Conservation (phyloP, 1,140 invertebrate species). For the Trialeurodes vaporariorum region DNA sequence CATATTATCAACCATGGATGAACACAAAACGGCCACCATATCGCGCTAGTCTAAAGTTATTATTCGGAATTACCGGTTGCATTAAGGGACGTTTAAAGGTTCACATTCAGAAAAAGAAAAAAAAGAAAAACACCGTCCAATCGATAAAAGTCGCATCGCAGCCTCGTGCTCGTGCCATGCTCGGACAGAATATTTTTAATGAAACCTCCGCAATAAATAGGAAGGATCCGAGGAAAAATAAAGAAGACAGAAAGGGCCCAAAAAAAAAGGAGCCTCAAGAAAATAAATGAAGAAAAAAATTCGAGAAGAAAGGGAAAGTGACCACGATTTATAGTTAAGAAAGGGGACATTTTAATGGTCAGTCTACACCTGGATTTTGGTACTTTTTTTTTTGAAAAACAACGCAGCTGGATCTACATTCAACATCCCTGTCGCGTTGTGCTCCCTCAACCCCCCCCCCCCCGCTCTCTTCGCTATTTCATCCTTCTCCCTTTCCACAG, state of each 20-base stretch:
- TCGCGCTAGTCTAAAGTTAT: not conserved
- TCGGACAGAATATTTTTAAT: not conserved
- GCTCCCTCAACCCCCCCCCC: too few relatives aligned
- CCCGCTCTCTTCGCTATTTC: too few relatives aligned
- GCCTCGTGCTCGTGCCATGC: not conserved
- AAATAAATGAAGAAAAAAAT: not conserved
- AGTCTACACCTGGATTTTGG: not conserved
- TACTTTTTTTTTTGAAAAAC: not conserved
- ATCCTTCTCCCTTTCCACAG: too few relatives aligned
- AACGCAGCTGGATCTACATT: not conserved
- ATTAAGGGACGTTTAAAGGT: not conserved
- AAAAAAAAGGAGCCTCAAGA: too few relatives aligned
- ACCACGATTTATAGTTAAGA: not conserved
- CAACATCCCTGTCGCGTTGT: too few relatives aligned
- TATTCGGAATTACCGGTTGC: not conserved
- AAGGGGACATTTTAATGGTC: not conserved
- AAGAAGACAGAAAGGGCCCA: not conserved
- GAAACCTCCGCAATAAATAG: not conserved
- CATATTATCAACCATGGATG: too few relatives aligned
- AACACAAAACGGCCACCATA: not conserved
- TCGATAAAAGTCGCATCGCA: not conserved
- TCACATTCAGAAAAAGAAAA: not conserved
- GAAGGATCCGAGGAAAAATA: not conserved
- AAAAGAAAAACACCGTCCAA: not conserved
- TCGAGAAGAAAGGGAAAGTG: not conserved